phyloP scores from a whole-genome alignment of 2,888 invertebrate genomes.

The Drosophila greeni region DNA sequence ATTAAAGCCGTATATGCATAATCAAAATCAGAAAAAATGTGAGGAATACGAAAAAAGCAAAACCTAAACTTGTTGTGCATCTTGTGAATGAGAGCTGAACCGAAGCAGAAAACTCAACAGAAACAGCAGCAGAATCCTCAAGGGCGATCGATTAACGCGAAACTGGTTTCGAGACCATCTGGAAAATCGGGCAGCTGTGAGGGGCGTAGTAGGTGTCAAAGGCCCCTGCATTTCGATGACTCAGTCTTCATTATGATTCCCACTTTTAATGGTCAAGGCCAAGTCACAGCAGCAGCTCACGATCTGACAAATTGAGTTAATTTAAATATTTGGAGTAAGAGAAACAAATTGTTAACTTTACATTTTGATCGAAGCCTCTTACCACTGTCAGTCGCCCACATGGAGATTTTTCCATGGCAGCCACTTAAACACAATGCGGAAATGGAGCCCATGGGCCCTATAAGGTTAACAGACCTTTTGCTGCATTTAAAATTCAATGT shows the following conservation, averaged over 20 bases:
- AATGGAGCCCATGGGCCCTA: slow-evolving; percentile 4
- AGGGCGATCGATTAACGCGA: slow-evolving; percentile 30
- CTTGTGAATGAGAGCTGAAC: slow-evolving; percentile 51
- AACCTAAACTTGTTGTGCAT: slow-evolving; percentile 64
- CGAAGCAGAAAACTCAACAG: slow-evolving; percentile 31
- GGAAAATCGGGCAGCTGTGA: background rate
- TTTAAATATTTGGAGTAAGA: slow-evolving; percentile 61
- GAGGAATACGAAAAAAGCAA: slow-evolving; percentile 7
- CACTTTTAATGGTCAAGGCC: slow-evolving; percentile 51
- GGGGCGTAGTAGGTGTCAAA: slow-evolving; percentile 56
- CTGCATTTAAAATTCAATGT: slow-evolving; percentile 6
- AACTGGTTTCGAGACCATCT: slow-evolving; percentile 55
- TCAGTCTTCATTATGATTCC: slow-evolving; percentile 31
- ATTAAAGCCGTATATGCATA: slow-evolving; percentile 51
- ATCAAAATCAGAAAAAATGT: slow-evolving; percentile 18
- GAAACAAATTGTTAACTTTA: background rate
- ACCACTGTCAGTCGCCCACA: slow-evolving; percentile 31
- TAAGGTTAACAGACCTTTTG: slow-evolving; percentile 6
- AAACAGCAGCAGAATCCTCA: slow-evolving; percentile 13
- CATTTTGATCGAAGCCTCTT: background rate
- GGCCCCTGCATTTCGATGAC: slow-evolving; percentile 46
- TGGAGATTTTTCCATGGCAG: background rate
- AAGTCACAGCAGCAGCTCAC: slow-evolving; percentile 48
- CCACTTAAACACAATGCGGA: slow-evolving; percentile 12
- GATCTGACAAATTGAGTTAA: slow-evolving; percentile 66